Percentiles rank a stretch among this genome's conserved stretches.
Conservation (phyloP, 2,888 invertebrate species). For the Plebejus argus region DNA sequence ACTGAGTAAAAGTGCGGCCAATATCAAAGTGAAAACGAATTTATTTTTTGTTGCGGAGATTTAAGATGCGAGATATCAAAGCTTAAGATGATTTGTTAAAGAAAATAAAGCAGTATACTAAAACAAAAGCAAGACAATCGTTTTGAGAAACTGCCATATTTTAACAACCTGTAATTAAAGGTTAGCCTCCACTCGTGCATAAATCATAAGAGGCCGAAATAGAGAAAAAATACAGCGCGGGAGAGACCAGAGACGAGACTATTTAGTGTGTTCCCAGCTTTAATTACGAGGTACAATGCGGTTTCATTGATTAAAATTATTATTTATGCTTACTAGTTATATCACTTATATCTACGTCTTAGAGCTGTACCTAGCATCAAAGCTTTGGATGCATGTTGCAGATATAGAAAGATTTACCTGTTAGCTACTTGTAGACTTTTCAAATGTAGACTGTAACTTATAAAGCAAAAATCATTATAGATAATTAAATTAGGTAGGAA, state of each 20-base stretch:
- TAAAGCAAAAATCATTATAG: too few relatives aligned
- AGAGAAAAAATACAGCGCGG: conserved; percentile 78
- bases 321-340: neutral
- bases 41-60: conserved; percentile 7
- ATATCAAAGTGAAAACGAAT: conserved; percentile 21
- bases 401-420: too few relatives aligned
- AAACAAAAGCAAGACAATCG: conserved; percentile 76
- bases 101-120: conserved; percentile 67
- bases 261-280: conserved; percentile 37
- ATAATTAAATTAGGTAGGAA: too few relatives aligned
- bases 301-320: conserved; percentile 22
- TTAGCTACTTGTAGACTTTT: too few relatives aligned
- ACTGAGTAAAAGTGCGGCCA: conserved; percentile 4
- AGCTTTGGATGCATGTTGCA: neutral
- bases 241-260: conserved; percentile 51
- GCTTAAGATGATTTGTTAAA: conserved; percentile 46
- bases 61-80: conserved; percentile 25
- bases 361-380: neutral
- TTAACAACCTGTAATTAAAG: conserved; percentile 82
- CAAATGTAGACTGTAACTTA: too few relatives aligned
- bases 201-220: conserved; percentile 80
- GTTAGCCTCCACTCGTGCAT: conserved; percentile 78
- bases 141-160: conserved; percentile 81
- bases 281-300: conserved; percentile 22
- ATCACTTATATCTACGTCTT: neutral